These are phyloP conservation scores for Eristalis tenax DNA, from an alignment of 2,888 invertebrate genomes.

Conservation along the genomic window DNA sequence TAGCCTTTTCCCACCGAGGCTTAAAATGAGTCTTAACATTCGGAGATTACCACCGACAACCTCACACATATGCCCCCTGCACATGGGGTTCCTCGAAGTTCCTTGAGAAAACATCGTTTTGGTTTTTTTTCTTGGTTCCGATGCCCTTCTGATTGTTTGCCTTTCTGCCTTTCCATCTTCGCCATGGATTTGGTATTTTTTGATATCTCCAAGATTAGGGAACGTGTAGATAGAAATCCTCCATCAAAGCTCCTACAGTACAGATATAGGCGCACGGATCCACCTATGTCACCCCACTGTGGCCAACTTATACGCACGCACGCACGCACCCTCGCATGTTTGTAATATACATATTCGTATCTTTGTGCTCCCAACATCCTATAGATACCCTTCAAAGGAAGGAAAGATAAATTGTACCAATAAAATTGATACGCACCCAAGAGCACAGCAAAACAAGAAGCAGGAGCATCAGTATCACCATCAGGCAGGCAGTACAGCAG, in stretches of 20 bases:
- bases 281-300: constrained; percentile 30
- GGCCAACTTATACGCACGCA: background rate
- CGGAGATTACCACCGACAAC: constrained; percentile 61
- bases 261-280: constrained; percentile 32
- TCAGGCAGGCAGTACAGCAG: constrained; percentile 34
- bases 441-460: constrained; percentile 7
- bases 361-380: constrained; percentile 10
- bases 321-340: background rate
- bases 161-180: background rate
- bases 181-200: constrained; percentile 17
- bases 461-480: constrained; percentile 22
- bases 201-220: constrained; percentile 58
- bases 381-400: constrained; percentile 27
- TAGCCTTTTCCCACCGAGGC: constrained; percentile 53
- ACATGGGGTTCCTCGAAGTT: background rate
- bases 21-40: constrained; percentile 62
- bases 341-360: background rate
- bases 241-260: constrained; percentile 36
- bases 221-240: constrained; percentile 47
- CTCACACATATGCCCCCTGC: constrained; percentile 5
- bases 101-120: constrained; percentile 23
- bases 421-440: constrained; percentile 61
- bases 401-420: constrained; percentile 54
- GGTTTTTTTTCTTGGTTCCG: constrained; percentile 3
- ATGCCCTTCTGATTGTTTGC: background rate